phyloP scores from a whole-genome alignment of 2,113 vertebrate genomes.

The Merops nubicus region DNA sequence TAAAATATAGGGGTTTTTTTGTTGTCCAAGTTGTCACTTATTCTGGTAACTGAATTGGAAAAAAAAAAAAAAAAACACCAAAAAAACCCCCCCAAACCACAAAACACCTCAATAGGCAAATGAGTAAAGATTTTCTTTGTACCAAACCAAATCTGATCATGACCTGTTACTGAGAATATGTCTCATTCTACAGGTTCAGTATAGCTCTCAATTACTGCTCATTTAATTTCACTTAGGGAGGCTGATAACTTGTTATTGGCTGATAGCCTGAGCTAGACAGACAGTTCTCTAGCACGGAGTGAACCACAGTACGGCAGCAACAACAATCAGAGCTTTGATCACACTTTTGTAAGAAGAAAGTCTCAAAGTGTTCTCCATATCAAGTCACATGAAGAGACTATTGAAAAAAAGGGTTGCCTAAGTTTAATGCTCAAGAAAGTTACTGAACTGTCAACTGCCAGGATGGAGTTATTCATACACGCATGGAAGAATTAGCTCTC shows the following conservation, averaged over 20 bases:
- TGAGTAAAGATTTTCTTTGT: not conserved
- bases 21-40: not conserved
- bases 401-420: not conserved
- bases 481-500: not conserved
- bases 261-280: not conserved
- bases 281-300: not conserved
- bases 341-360: fast-evolving
- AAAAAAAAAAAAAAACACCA: too few species aligned
- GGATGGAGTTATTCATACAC: not conserved
- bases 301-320: not conserved
- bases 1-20: not conserved
- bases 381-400: not conserved
- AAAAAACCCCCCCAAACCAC: fast-evolving
- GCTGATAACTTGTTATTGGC: not conserved
- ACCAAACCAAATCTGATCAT: not conserved
- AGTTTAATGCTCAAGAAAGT: not conserved
- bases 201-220: not conserved
- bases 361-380: not conserved
- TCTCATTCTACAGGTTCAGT: not conserved
- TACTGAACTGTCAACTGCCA: not conserved
- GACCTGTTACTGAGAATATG: not conserved
- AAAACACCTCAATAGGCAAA: not conserved
- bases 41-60: not conserved
- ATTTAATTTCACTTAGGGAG: not conserved
- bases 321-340: not conserved